Conservation (phyloP, 2,113 vertebrate species). For the Aphyosemion australe region DNA sequence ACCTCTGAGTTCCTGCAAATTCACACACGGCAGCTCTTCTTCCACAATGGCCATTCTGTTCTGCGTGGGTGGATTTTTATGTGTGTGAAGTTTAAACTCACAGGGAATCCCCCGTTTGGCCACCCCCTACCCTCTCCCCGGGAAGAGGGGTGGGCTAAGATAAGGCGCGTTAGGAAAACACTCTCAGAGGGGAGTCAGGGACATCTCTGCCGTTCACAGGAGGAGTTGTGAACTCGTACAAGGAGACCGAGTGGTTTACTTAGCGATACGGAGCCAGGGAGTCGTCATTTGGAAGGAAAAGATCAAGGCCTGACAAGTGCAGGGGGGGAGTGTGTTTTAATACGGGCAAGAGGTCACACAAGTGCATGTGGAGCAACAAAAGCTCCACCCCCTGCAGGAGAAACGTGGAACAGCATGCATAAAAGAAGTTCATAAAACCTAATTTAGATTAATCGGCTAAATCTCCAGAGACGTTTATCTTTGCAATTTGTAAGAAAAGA, state of each 20-base stretch:
- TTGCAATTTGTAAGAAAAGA: slow-evolving; percentile 2
- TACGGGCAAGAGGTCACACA: slow-evolving; percentile 43
- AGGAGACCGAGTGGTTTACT: slow-evolving; percentile 15
- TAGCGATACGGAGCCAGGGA: slow-evolving; percentile 5
- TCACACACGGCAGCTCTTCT: background rate
- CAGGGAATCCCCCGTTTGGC: slow-evolving; percentile 51
- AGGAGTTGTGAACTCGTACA: slow-evolving; percentile 37
- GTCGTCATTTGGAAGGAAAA: slow-evolving; percentile 34
- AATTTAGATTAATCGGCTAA: slow-evolving; percentile 1
- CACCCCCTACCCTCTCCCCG: slow-evolving; percentile 6
- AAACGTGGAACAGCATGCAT: background rate
- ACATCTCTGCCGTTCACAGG: slow-evolving; percentile 59
- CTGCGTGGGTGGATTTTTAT: background rate
- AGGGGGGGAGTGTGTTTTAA: slow-evolving; percentile 42
- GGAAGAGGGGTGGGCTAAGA: slow-evolving; percentile 57
- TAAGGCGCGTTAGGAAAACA: slow-evolving; percentile 61
- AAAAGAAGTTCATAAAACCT: background rate
- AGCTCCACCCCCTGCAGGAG: slow-evolving; percentile 36
- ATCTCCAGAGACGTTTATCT: slow-evolving; percentile 27
- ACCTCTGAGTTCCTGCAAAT: background rate
- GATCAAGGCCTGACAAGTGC: slow-evolving; percentile 25
- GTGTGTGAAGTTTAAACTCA: slow-evolving; percentile 32
- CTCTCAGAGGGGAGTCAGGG: slow-evolving; percentile 59
- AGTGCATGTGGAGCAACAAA: slow-evolving; percentile 10
- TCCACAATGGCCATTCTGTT: slow-evolving; percentile 25